Evolutionary conservation across 2,888 invertebrate genomes (phyloP).

Genomic region (Asteroscopus sphinx): DNA sequence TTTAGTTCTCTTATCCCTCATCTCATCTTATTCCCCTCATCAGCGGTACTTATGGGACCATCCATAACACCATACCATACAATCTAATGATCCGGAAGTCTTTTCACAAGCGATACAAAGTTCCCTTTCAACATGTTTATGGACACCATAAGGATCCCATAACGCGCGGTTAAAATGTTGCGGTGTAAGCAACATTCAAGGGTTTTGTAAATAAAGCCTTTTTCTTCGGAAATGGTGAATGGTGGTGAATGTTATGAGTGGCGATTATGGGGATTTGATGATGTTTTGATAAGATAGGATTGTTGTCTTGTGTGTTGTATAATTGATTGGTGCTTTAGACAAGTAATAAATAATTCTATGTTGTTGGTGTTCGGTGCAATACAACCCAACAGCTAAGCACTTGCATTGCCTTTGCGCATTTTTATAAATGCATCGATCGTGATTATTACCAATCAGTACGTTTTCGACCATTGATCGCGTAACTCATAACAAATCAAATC

Average conservation of each 20-base stretch:
- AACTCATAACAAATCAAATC: no score
- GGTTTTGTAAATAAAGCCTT: constrained; percentile 2
- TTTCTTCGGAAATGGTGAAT: not conserved
- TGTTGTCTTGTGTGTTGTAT: not conserved
- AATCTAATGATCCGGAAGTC: constrained; percentile 54
- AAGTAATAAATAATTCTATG: no score
- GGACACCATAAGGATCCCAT: constrained; percentile 28
- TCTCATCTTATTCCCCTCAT: no score
- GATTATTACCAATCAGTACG: no score
- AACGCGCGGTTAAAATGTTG: constrained; percentile 24
- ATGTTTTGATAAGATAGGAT: not conserved
- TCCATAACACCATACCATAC: constrained; percentile 9
- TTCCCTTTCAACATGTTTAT: constrained; percentile 42
- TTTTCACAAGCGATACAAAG: constrained; percentile 52
- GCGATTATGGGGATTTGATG: not conserved
- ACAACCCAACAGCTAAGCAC: no score
- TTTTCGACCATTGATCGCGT: no score
- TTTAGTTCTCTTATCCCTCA: constrained; percentile 15
- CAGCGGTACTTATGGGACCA: constrained; percentile 5
- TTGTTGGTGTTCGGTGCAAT: no score
- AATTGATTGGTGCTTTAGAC: not conserved
- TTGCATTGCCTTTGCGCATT: no score
- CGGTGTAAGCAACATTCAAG: constrained; percentile 11
- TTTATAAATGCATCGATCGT: no score
- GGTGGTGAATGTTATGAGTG: not conserved